These are phyloP conservation scores for Pipra filicauda DNA, from an alignment of 2,113 vertebrate species.

Conservation along the genomic window DNA sequence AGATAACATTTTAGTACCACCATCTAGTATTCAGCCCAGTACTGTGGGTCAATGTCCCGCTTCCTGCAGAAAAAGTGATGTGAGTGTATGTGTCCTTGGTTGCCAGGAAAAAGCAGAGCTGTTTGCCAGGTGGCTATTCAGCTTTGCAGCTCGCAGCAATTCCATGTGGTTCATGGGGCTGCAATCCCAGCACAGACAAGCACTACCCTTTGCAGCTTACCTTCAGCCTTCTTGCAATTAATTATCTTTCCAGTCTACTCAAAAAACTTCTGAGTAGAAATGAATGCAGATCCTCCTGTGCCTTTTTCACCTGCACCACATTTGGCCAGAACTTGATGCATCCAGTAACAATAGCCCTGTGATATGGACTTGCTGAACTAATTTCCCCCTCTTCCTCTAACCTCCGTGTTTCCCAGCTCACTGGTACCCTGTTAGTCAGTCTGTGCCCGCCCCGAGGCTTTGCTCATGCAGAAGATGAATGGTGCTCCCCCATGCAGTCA, in stretches of 20 bases:
- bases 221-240: neutral
- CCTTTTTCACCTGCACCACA: neutral
- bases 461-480: neutral
- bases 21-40: neutral
- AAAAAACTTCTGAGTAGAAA: neutral
- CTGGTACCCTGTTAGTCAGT: too few species aligned
- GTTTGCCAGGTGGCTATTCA: neutral
- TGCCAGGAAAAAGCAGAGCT: neutral
- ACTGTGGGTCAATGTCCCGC: neutral
- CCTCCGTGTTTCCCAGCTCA: neutral
- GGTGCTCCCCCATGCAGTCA: neutral
- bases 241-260: neutral
- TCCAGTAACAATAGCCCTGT: neutral
- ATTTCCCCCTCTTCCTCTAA: accelerated
- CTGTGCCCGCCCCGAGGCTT: accelerated
- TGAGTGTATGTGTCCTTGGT: accelerated
- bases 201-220: neutral
- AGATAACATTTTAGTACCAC: neutral
- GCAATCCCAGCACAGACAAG: neutral
- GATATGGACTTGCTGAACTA: neutral
- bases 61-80: neutral
- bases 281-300: neutral
- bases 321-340: neutral
- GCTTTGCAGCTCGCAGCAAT: accelerated
- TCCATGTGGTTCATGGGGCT: neutral